Percentiles rank a stretch among this genome's conserved stretches.
phyloP scores from a whole-genome alignment of 1,140 invertebrate genomes.

The Sarcophaga bullata region DNA sequence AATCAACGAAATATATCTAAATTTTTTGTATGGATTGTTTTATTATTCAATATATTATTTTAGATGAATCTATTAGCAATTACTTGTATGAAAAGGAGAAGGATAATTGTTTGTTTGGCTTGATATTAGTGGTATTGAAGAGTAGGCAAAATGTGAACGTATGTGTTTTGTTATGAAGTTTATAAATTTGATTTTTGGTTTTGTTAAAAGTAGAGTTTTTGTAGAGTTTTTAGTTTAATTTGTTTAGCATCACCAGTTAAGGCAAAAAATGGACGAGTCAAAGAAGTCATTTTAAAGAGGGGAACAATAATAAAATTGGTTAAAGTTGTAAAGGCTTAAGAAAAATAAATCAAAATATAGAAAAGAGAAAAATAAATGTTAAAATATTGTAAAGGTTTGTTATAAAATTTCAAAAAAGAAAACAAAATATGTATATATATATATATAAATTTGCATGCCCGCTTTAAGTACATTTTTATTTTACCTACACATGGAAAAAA shows the following conservation, averaged over 20 bases:
- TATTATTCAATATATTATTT: neutral
- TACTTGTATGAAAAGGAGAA: too few species aligned
- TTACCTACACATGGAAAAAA: too few species aligned
- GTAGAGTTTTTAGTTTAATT: neutral
- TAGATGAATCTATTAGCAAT: too few species aligned
- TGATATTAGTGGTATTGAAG: neutral
- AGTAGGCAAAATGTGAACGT: neutral
- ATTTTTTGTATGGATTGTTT: neutral
- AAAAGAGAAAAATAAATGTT: slow-evolving; percentile 29
- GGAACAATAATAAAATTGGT: slow-evolving; percentile 44
- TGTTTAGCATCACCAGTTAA: slow-evolving; percentile 62
- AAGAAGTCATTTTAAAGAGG: slow-evolving; percentile 61
- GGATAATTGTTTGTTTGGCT: too few species aligned
- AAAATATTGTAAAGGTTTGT: neutral
- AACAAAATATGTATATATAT: neutral
- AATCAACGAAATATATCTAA: neutral
- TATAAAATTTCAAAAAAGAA: neutral
- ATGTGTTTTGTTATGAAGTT: slow-evolving; percentile 24
- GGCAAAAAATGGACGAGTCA: slow-evolving; percentile 65
- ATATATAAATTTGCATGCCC: neutral
- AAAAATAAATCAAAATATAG: slow-evolving; percentile 30
- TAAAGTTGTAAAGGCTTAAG: slow-evolving; percentile 40
- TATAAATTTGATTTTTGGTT: slow-evolving; percentile 18
- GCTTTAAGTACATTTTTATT: too few species aligned
- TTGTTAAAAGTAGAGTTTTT: slow-evolving; percentile 24